A percentile compares a stretch with the other conserved stretches of the same genome.
Conservation (phyloP, 1,140 invertebrate species). For the Vanessa tameamea region DNA sequence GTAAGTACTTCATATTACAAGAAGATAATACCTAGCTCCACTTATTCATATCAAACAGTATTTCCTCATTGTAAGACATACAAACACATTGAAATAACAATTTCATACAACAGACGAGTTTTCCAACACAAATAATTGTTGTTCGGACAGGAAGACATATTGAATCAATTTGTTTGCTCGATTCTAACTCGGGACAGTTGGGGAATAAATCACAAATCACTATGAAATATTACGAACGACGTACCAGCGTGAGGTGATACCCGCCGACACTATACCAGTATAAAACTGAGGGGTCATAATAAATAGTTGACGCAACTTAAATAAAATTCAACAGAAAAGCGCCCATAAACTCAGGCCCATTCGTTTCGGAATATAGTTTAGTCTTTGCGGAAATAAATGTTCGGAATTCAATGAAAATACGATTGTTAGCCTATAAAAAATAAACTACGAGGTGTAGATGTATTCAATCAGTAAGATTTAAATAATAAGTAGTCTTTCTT, state of each 20-base stretch:
- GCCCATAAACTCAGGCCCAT: slow-evolving; percentile 39
- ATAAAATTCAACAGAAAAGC: slow-evolving; percentile 43
- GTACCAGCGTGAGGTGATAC: slow-evolving; percentile 40
- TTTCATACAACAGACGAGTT: slow-evolving; percentile 32
- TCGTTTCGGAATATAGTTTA: slow-evolving; percentile 41
- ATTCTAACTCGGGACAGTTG: slow-evolving; percentile 53
- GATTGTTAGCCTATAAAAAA: slow-evolving; percentile 5
- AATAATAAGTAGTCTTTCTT: too few relatives aligned
- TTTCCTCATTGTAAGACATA: too few relatives aligned
- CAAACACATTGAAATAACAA: slow-evolving; percentile 13
- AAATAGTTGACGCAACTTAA: slow-evolving; percentile 41
- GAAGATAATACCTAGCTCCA: too few relatives aligned
- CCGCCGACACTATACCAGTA: slow-evolving; percentile 4
- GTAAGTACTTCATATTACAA: too few relatives aligned
- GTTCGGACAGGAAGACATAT: slow-evolving; percentile 56
- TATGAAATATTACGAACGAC: slow-evolving; percentile 52
- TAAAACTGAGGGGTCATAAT: slow-evolving; percentile 17
- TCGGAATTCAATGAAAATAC: slow-evolving; percentile 29
- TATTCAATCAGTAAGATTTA: too few relatives aligned
- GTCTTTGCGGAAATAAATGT: slow-evolving; percentile 34
- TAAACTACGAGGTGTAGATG: neutral
- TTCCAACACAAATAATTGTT: slow-evolving; percentile 53
- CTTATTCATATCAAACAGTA: too few relatives aligned
- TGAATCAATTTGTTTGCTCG: slow-evolving; percentile 59
- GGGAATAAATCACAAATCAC: slow-evolving; percentile 60